These are phyloP conservation scores for Naso thynnoides DNA, from an alignment of 2,797 vertebrate species.

Conservation along the genomic window DNA sequence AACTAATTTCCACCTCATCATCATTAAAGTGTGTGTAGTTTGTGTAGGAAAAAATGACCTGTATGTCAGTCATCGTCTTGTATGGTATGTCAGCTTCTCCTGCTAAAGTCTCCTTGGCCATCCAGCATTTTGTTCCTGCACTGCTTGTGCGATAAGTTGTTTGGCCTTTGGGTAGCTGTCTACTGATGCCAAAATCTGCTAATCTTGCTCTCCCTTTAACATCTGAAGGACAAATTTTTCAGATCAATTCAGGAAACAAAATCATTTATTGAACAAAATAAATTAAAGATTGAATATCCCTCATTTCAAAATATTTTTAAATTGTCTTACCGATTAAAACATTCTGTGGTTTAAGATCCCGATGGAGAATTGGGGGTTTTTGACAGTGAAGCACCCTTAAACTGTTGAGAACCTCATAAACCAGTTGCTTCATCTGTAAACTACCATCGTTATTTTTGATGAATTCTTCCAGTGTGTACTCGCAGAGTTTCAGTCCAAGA, in stretches of 20 bases:
- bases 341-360: constrained; percentile 82
- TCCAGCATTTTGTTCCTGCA: constrained; percentile 79
- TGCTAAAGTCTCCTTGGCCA: constrained; percentile 70
- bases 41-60: constrained; percentile 66
- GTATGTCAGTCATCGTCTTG: constrained; percentile 74
- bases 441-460: constrained; percentile 11
- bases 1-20: fast-evolving
- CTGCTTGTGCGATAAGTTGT: constrained; percentile 57
- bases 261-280: too few relatives aligned
- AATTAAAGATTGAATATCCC: background rate
- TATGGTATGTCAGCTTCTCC: constrained; percentile 37
- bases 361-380: constrained; percentile 67
- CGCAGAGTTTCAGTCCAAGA: constrained; percentile 80
- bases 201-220: constrained; percentile 55
- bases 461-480: constrained; percentile 75
- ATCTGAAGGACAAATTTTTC: constrained; percentile 44
- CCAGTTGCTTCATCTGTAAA: constrained; percentile 22
- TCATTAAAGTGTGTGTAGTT: fast-evolving
- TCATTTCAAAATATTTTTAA: background rate
- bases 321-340: constrained; percentile 77
- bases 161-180: constrained; percentile 53
- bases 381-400: constrained; percentile 68
- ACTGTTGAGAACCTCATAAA: constrained; percentile 60
- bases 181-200: constrained; percentile 81
- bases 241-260: background rate